Percentiles rank a stretch among this genome's conserved stretches.
Conservation (phyloP, 1,140 invertebrate species). For the Heliconius himera region DNA sequence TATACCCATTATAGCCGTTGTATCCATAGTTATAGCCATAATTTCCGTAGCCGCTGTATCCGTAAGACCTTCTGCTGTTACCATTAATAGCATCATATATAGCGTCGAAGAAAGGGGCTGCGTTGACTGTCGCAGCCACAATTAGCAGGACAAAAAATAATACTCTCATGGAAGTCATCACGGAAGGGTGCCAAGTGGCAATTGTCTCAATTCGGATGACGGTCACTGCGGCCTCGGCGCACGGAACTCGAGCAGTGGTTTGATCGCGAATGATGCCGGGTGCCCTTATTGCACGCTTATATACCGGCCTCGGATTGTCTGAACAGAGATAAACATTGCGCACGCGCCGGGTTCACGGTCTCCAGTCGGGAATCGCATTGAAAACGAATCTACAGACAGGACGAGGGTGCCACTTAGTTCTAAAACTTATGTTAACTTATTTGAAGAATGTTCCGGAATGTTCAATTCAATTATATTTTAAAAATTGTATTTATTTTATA, state of each 20-base stretch:
- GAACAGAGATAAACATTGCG: conserved; percentile 65
- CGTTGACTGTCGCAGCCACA: conserved; percentile 49
- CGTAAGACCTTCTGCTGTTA: conserved; percentile 65
- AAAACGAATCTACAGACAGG: conserved; percentile 24
- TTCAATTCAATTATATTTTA: neutral
- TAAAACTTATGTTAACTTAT: neutral
- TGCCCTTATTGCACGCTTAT: conserved; percentile 66
- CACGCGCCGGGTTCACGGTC: conserved; percentile 74
- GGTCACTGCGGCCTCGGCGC: conserved; percentile 66
- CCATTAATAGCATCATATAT: conserved; percentile 75
- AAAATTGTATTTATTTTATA: neutral
- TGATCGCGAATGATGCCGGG: conserved; percentile 76
- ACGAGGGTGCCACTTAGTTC: conserved; percentile 39
- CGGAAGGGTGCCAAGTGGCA: conserved; percentile 71
- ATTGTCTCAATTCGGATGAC: conserved; percentile 74
- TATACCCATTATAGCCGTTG: conserved; percentile 52
- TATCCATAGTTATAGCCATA: conserved; percentile 63
- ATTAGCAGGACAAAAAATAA: conserved; percentile 51
- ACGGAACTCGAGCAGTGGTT: conserved; percentile 70
- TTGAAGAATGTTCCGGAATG: neutral
- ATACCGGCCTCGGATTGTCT: conserved; percentile 79
- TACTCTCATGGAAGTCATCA: conserved; percentile 63
- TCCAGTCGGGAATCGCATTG: conserved; percentile 69
- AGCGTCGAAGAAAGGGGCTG: conserved; percentile 71
- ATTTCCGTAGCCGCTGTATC: conserved; percentile 63